phyloP scores from a whole-genome alignment of 2,888 invertebrate genomes.

The Lysandra coridon region DNA sequence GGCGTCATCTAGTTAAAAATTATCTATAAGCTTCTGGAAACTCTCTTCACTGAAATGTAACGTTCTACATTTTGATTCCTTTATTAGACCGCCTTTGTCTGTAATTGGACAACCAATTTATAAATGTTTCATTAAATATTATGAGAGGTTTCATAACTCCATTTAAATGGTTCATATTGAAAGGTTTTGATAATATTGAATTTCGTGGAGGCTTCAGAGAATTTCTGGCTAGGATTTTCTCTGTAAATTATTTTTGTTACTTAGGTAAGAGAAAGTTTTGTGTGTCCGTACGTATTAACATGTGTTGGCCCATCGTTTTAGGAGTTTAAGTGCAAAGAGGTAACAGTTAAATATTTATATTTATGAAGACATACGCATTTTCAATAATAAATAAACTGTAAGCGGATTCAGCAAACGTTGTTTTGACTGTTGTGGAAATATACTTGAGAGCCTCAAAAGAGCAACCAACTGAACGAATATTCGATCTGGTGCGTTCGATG shows the following conservation, averaged over 20 bases:
- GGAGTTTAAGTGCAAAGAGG: too few relatives aligned
- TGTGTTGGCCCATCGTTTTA: too few relatives aligned
- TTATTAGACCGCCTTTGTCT: background rate
- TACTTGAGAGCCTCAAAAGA: too few relatives aligned
- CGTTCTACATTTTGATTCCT: slow-evolving; percentile 19
- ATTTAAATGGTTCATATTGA: background rate
- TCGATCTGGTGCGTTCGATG: too few relatives aligned
- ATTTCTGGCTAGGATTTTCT: background rate
- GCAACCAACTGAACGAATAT: too few relatives aligned
- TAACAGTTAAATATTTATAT: too few relatives aligned
- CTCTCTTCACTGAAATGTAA: background rate
- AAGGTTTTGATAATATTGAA: slow-evolving; percentile 2
- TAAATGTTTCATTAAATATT: slow-evolving; percentile 24
- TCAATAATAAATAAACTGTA: too few relatives aligned
- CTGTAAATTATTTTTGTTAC: background rate
- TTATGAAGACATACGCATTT: too few relatives aligned
- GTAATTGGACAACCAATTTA: slow-evolving; percentile 21
- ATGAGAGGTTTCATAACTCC: slow-evolving; percentile 9
- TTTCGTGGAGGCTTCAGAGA: background rate
- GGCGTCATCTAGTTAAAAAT: background rate
- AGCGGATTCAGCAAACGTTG: too few relatives aligned
- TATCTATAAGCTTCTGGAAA: slow-evolving; percentile 10
- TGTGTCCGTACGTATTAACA: too few relatives aligned
- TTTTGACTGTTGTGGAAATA: too few relatives aligned
- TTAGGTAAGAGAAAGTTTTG: background rate